Base-by-base conservation (phyloP, 2,797 vertebrate species). In the Brachyalestes nurse region DNA sequence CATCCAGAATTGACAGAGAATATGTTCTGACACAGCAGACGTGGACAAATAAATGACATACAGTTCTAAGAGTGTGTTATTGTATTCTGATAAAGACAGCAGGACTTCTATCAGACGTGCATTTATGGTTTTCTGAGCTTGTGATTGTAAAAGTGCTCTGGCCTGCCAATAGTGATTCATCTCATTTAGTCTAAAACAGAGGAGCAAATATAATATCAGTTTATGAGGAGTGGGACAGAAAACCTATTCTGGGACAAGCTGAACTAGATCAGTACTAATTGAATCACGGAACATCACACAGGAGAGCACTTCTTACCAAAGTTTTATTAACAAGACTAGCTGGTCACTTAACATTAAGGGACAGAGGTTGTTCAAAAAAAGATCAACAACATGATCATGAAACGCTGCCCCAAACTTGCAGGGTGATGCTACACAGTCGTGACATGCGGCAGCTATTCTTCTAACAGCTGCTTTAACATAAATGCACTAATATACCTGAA, bases 211-310 rank as follows among this genome's bases (percentile, higher is more conserved):
- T 81, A 67, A 78, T 38, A 58, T 72, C 23, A 75, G 79, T 86
- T 82, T 84, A 86, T 72, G 78, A 82, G 67, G 79, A 82, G 82
- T 64, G 66, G 80, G 78, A 83, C 74, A 55, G 70, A 79, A 87
- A 82, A 61, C 80, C 79, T 80, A 83, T 83, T 86, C 85, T 77
- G 83, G 78, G 74, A 82, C 80, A 83, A 79, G 80, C 75, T 85
- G 83, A 84, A 84, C 85, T 79, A 65, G 84, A 87, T 87, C 85
- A 83, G 85, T 83, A 84, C 85, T 86, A 89, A 89, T 89, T 87
- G 83, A 89, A 86, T 89, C 81, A 85, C 72, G 76, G 77, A 81
- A 83, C 85, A 84, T 84, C 82, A 81, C 84, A 81, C 80, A 81
- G 73, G 49, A 86, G 83, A 75, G 83, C 53, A 83, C 66, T 69